These are phyloP conservation scores for Liopterus haemorrhoidalis DNA, from an alignment of 2,888 invertebrate genomes.

Conservation along the genomic window DNA sequence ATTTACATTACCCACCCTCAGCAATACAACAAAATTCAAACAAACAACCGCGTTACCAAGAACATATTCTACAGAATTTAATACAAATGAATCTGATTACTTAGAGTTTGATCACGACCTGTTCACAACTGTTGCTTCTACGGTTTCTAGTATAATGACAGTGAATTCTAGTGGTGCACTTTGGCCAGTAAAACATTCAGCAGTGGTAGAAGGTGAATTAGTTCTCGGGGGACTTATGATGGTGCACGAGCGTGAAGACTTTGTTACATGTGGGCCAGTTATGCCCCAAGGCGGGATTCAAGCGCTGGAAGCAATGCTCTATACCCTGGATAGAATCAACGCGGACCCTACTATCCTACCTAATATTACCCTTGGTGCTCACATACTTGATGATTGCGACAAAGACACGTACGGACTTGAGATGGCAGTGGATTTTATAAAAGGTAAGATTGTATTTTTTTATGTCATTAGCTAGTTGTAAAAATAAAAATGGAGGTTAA, in stretches of 20 bases:
- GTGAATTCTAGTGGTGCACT: slow-evolving; percentile 24
- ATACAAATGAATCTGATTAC: neutral
- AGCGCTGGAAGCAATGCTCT: slow-evolving; percentile 84
- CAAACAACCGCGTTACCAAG: no score
- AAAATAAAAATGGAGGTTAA: neutral
- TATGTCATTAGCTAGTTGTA: neutral
- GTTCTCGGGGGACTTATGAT: slow-evolving; percentile 86
- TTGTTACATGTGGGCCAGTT: slow-evolving; percentile 74
- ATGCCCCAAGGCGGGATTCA: slow-evolving; percentile 86
- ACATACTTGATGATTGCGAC: slow-evolving; percentile 87
- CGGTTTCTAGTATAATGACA: neutral
- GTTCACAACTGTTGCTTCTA: neutral
- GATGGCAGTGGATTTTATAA: slow-evolving; percentile 89
- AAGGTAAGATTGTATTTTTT: slow-evolving; percentile 57
- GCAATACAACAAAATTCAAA: no score
- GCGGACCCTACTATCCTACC: slow-evolving; percentile 57
- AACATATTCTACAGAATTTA: no score
- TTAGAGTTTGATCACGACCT: neutral
- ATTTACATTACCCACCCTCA: slow-evolving; percentile 1
- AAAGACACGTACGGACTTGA: slow-evolving; percentile 87
- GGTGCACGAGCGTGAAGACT: slow-evolving; percentile 81
- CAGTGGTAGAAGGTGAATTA: slow-evolving; percentile 76
- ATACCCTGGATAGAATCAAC: slow-evolving; percentile 72
- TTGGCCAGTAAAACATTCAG: slow-evolving; percentile 75
- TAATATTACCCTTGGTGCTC: slow-evolving; percentile 72